These are phyloP conservation scores for Mobula birostris DNA, from an alignment of 2,113 vertebrate species.

Conservation along the genomic window DNA sequence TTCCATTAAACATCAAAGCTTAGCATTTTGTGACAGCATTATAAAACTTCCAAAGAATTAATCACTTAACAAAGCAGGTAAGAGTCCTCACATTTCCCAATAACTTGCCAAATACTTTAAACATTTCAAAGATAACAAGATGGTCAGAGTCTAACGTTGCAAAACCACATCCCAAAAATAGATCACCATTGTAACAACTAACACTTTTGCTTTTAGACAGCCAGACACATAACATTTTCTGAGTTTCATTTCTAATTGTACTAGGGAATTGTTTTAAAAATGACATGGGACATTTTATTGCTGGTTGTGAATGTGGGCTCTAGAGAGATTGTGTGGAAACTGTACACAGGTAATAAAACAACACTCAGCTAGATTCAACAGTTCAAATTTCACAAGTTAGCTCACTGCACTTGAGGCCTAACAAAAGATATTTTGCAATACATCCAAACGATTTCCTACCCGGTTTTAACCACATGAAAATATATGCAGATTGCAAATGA, in stretches of 20 bases:
- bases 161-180: constrained; percentile 8
- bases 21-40: neutral
- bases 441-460: neutral
- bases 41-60: neutral
- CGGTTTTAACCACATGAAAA: neutral
- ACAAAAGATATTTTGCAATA: neutral
- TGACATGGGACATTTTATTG: neutral
- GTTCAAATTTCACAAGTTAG: neutral
- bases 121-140: neutral
- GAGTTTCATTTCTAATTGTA: neutral
- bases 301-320: neutral
- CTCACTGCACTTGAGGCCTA: neutral
- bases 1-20: neutral
- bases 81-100: neutral
- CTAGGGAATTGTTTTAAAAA: neutral
- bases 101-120: neutral
- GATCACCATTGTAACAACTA: neutral
- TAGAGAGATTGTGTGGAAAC: neutral
- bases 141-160: neutral
- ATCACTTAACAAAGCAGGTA: neutral
- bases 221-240: neutral
- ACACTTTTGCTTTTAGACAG: neutral
- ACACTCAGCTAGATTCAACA: neutral
- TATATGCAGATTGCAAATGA: neutral
- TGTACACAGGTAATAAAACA: neutral